These are phyloP conservation scores for Batillaria attramentaria DNA, from an alignment of 1,140 invertebrate species.

Conservation along the genomic window DNA sequence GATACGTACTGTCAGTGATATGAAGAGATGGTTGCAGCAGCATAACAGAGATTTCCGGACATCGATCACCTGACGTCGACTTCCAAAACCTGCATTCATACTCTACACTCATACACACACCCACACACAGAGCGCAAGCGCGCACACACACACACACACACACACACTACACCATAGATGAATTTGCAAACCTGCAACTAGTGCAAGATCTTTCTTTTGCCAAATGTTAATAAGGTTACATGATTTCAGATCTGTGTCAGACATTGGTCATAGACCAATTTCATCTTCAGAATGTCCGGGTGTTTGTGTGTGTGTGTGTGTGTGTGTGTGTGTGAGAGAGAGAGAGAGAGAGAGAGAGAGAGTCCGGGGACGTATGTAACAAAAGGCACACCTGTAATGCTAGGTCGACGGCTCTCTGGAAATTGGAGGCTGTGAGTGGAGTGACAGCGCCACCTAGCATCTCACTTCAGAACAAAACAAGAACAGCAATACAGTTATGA, in stretches of 20 bases:
- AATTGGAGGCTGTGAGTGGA: slow-evolving; percentile 70
- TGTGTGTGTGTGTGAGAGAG: too few species aligned
- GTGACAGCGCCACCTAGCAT: slow-evolving; percentile 75
- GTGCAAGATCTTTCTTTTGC: background rate
- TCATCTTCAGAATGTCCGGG: too few species aligned
- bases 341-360: background rate
- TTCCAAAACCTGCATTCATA: slow-evolving; percentile 13
- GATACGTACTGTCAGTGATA: slow-evolving; percentile 38
- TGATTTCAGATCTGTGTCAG: too few species aligned
- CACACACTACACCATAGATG: too few species aligned
- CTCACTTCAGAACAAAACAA: too few species aligned
- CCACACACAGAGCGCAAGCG: background rate
- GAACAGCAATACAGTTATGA: too few species aligned
- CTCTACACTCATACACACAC: slow-evolving; percentile 21
- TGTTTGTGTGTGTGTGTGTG: too few species aligned
- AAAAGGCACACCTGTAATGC: slow-evolving; percentile 54
- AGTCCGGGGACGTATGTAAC: background rate
- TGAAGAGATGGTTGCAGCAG: slow-evolving; percentile 46
- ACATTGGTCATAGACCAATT: too few species aligned
- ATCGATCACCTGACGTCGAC: slow-evolving; percentile 8
- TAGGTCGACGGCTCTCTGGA: slow-evolving; percentile 67
- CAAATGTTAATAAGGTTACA: too few species aligned
- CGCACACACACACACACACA: background rate
- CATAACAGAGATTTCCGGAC: slow-evolving; percentile 1
- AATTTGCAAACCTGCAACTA: background rate